Conservation (phyloP, 2,888 invertebrate species). For the Auanema sp. region DNA sequence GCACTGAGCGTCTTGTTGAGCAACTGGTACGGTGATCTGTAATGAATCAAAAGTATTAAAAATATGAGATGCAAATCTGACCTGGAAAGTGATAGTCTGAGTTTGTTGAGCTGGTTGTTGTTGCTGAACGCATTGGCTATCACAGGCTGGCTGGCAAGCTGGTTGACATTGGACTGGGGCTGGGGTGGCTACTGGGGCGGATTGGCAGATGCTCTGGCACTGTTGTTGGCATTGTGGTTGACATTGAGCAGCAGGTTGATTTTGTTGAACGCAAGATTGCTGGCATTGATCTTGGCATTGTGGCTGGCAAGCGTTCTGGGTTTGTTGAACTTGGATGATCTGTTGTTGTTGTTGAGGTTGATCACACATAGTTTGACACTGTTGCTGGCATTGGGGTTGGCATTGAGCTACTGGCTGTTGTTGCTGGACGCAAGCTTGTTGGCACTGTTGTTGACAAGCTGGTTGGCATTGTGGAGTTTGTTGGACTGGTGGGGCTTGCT, state of each 20-base stretch:
- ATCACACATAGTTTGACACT: conserved; percentile 19
- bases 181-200: conserved; percentile 11
- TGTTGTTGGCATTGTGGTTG: conserved; percentile 28
- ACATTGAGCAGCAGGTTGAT: conserved; percentile 35
- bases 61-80: background rate
- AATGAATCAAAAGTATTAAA: background rate
- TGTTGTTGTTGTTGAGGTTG: conserved; percentile 14
- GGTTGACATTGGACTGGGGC: conserved; percentile 14
- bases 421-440: conserved; percentile 12
- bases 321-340: background rate
- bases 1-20: conserved; percentile 26
- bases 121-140: conserved; percentile 17
- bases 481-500: conserved; percentile 12
- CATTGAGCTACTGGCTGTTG: conserved; percentile 19
- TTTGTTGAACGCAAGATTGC: conserved; percentile 25
- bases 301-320: conserved; percentile 24
- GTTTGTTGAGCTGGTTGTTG: conserved; percentile 20
- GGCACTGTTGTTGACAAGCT: conserved; percentile 19
- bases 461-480: conserved; percentile 19
- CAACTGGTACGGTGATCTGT: conserved; percentile 18
- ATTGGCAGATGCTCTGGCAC: conserved; percentile 10
- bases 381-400: conserved; percentile 23
- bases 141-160: conserved; percentile 21
- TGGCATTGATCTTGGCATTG: conserved; percentile 37
- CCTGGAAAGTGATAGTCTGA: conserved; percentile 20